Conservation (phyloP, 30 jellyfish, hydroid and myxozoan species). For the Cassiopea xamachana region DNA sequence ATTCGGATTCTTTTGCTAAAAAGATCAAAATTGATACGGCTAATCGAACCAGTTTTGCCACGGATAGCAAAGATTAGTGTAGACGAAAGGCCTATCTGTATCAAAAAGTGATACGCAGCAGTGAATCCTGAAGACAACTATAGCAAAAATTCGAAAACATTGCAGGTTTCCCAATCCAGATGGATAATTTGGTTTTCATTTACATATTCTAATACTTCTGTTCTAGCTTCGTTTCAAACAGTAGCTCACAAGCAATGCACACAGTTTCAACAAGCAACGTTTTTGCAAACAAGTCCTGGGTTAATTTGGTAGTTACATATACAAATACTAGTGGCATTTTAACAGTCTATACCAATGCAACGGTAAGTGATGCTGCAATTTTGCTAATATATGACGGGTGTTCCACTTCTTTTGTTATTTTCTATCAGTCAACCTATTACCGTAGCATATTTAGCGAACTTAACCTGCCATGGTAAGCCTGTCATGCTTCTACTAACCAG, state of each 20-base stretch:
- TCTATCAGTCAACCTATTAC: too few relatives aligned
- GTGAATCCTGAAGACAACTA: too few relatives aligned
- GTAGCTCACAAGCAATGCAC: background rate
- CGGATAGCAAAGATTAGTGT: background rate
- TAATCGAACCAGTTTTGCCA: background rate
- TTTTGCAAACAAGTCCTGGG: constrained; percentile 25
- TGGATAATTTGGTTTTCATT: background rate
- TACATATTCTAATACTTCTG: background rate
- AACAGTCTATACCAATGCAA: constrained; percentile 22
- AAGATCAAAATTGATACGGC: too few relatives aligned
- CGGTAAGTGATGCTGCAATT: constrained; percentile 11
- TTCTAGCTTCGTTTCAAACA: constrained; percentile 3
- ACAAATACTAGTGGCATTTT: background rate
- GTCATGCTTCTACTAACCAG: too few relatives aligned
- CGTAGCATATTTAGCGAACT: too few relatives aligned
- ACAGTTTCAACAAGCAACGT: constrained; percentile 7
- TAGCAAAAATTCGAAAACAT: too few relatives aligned
- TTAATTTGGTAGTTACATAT: constrained; percentile 7
- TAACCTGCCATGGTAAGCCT: too few relatives aligned
- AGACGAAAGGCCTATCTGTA: background rate
- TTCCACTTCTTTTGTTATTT: too few relatives aligned
- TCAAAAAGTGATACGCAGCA: background rate
- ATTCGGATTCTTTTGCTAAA: too few relatives aligned
- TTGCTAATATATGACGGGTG: background rate
- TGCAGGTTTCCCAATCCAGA: background rate